Evolutionary conservation across 2,888 invertebrate genomes (phyloP).

Genomic region (Sphaerophoria rueppellii): DNA sequence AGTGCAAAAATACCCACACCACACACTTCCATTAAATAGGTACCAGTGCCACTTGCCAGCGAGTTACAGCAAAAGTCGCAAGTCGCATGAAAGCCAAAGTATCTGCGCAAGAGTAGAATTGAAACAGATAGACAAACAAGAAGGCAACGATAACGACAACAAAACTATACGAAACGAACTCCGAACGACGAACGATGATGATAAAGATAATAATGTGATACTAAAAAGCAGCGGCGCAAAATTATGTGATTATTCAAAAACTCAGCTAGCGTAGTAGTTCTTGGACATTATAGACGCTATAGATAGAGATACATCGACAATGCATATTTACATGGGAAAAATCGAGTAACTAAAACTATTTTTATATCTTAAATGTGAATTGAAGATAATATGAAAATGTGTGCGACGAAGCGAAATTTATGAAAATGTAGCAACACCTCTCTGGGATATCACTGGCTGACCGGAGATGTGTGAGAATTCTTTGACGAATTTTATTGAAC

Average conservation of each 20-base stretch:
- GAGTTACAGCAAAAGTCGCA: not conserved
- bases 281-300: not conserved
- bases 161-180: not conserved
- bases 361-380: conserved; percentile 60
- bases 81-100: too few relatives aligned
- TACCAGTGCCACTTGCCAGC: not conserved
- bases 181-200: not conserved
- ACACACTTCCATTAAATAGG: not conserved
- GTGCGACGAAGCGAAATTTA: conserved; percentile 46
- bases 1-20: conserved; percentile 17
- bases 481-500: not conserved
- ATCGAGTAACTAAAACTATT: conserved; percentile 65
- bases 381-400: conserved; percentile 58
- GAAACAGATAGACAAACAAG: conserved; percentile 9
- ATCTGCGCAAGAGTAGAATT: conserved; percentile 2
- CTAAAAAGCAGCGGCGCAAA: conserved; percentile 45
- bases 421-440: conserved; percentile 39
- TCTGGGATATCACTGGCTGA: too few relatives aligned
- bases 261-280: conserved; percentile 14
- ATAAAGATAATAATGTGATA: conserved; percentile 46
- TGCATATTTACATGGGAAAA: conserved; percentile 58
- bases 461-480: conserved; percentile 54
- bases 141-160: conserved; percentile 14
- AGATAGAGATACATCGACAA: conserved; percentile 36
- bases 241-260: conserved; percentile 66